phyloP scores from a whole-genome alignment of 1,140 invertebrate genomes.

The Parasteatoda tepidariorum region DNA sequence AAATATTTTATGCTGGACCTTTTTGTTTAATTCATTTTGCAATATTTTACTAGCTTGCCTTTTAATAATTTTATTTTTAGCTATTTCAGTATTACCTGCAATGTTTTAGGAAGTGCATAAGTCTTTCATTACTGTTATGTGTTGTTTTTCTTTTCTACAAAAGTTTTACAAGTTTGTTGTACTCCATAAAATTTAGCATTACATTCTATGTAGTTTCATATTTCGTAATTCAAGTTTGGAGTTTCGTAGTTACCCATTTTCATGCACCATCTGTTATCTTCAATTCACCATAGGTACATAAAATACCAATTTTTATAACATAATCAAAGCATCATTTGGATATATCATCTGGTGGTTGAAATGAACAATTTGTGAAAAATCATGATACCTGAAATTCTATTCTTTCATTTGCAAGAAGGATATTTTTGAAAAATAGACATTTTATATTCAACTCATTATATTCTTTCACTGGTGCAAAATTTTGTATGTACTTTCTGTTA shows the following conservation, averaged over 20 bases:
- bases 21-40: constrained; percentile 3
- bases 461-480: too few species aligned
- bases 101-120: constrained; percentile 20
- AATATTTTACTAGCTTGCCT: constrained; percentile 13
- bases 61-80: not conserved
- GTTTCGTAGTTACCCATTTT: constrained; percentile 24
- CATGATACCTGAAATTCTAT: constrained; percentile 6
- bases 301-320: constrained; percentile 29
- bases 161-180: constrained; percentile 28
- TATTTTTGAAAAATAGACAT: constrained; percentile 38
- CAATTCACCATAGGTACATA: constrained; percentile 17
- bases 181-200: constrained; percentile 17
- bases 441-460: constrained; percentile 37
- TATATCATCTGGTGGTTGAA: constrained; percentile 15
- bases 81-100: constrained; percentile 39
- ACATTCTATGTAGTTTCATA: constrained; percentile 33
- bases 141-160: constrained; percentile 39
- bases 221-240: constrained; percentile 38
- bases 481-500: too few species aligned
- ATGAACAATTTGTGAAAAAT: not conserved
- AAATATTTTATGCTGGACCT: constrained; percentile 13
- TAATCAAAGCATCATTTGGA: not conserved
- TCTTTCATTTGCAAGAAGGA: constrained; percentile 7
- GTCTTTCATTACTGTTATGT: constrained; percentile 47
- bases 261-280: constrained; percentile 29